Evolutionary conservation across 2,113 vertebrate genomes (phyloP).

Genomic region (Empidonax traillii): DNA sequence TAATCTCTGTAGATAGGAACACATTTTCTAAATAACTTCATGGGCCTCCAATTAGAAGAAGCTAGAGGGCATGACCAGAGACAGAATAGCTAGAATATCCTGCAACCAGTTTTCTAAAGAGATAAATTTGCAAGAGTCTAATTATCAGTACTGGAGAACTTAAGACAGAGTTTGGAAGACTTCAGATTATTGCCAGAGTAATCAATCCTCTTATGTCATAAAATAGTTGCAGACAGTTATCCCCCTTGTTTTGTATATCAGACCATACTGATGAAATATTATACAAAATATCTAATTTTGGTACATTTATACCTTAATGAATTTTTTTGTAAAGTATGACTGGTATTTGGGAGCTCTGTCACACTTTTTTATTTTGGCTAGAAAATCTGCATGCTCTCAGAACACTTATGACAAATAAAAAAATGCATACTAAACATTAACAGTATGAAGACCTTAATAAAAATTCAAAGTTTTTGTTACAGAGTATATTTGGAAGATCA

Average conservation of each 20-base stretch:
- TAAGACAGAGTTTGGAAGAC: not conserved
- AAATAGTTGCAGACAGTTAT: not conserved
- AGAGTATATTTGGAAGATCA: not conserved
- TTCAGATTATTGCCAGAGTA: not conserved
- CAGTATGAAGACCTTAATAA: not conserved
- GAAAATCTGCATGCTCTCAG: not conserved
- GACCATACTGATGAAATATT: not conserved
- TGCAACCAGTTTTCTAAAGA: not conserved
- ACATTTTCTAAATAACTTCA: not conserved
- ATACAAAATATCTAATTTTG: not conserved
- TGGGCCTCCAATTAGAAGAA: not conserved
- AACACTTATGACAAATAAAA: not conserved
- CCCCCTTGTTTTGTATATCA: not conserved
- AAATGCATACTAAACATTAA: not conserved
- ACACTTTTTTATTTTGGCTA: not conserved
- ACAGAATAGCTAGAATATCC: not conserved
- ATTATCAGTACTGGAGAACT: not conserved
- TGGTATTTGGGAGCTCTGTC: not conserved
- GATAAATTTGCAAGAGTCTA: not conserved
- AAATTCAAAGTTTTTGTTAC: not conserved
- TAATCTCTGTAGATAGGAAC: not conserved
- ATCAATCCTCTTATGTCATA: not conserved
- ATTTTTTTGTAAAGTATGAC: not conserved
- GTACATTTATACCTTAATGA: not conserved
- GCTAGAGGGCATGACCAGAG: not conserved